Evolutionary conservation across 2,888 invertebrate genomes (phyloP).

Genomic region (Drosophila greeni): DNA sequence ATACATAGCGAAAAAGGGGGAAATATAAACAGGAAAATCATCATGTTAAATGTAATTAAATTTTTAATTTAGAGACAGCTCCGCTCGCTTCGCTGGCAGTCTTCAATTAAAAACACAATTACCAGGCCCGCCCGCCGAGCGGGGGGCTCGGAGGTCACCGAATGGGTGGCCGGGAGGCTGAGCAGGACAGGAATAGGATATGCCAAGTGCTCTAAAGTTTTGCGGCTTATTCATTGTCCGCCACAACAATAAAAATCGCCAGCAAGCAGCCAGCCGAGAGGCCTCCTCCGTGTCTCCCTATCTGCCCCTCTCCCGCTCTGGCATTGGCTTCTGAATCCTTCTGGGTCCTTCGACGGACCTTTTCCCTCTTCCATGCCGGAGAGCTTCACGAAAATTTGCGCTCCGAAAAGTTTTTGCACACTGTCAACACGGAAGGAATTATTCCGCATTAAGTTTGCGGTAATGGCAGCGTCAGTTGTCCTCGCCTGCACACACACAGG

Average conservation of each 20-base stretch:
- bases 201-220: conserved; percentile 70
- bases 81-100: conserved; percentile 58
- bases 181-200: conserved; percentile 65
- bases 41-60: conserved; percentile 72
- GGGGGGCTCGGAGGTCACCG: conserved; percentile 3
- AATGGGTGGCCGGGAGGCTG: background rate
- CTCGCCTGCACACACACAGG: conserved; percentile 39
- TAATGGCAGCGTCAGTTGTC: conserved; percentile 65
- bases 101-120: conserved; percentile 72
- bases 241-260: conserved; percentile 62
- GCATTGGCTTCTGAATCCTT: conserved; percentile 15
- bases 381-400: conserved; percentile 57
- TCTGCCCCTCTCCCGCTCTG: background rate
- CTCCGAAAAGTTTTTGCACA: conserved; percentile 67
- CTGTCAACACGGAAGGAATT: conserved; percentile 75
- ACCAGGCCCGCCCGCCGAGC: conserved; percentile 56
- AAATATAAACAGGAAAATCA: conserved; percentile 49
- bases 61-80: conserved; percentile 65
- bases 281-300: conserved; percentile 9
- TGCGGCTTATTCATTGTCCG: conserved; percentile 72
- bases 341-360: conserved; percentile 6
- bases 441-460: conserved; percentile 76
- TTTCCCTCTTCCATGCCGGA: conserved; percentile 22
- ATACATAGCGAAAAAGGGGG: conserved; percentile 19
- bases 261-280: conserved; percentile 32